A percentile compares a stretch with the other conserved stretches of the same genome.
phyloP scores from a whole-genome alignment of 2,888 invertebrate species.

The Synergus gifuensis region DNA sequence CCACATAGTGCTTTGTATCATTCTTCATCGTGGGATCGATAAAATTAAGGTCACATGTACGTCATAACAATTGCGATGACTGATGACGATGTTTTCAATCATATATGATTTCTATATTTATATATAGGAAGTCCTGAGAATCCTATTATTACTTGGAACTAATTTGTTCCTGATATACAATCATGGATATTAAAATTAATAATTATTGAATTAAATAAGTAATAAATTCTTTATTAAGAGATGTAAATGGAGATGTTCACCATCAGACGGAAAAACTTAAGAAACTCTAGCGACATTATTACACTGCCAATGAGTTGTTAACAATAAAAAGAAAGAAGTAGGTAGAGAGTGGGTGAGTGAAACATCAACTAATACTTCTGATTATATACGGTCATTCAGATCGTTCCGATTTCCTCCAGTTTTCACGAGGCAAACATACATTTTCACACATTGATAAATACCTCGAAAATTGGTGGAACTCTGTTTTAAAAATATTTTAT shows the following conservation, averaged over 20 bases:
- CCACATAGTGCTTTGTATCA: constrained; percentile 4
- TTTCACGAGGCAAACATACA: neutral
- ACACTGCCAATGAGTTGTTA: constrained; percentile 19
- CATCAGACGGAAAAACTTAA: neutral
- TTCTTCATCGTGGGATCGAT: constrained; percentile 29
- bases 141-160: neutral
- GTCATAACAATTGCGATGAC: constrained; percentile 24
- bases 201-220: neutral
- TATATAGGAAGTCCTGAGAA: constrained; percentile 28
- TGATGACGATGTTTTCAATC: constrained; percentile 18
- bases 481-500: neutral
- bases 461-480: neutral
- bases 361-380: constrained; percentile 19
- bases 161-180: neutral
- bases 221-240: neutral
- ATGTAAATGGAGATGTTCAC: constrained; percentile 1
- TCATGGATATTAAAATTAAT: neutral
- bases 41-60: constrained; percentile 21
- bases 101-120: constrained; percentile 13
- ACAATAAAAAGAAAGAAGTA: constrained; percentile 40
- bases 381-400: constrained; percentile 35
- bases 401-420: constrained; percentile 14
- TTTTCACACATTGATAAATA: neutral
- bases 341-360: constrained; percentile 37
- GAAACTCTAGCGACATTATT: constrained; percentile 25